Evolutionary conservation across 1,140 invertebrate genomes (phyloP), one percentile per base, ranked within the genome.

Genomic region (Meloidogyne exigua): DNA sequence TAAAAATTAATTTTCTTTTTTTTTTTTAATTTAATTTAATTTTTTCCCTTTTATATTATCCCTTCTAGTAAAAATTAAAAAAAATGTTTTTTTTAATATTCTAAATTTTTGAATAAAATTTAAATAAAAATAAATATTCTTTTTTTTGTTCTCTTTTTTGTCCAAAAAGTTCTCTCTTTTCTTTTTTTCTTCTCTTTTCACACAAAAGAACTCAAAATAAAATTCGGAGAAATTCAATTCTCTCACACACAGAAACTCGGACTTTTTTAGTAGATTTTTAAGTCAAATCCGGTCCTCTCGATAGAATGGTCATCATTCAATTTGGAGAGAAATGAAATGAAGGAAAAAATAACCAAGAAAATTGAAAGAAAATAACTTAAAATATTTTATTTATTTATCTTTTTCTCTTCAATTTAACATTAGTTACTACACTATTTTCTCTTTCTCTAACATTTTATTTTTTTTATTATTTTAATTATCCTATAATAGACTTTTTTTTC

Each of bases 331-430:
- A 57, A 57, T 2, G 18, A 49, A 18, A 49, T 49, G 9, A 49
- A 49, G 2, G 5, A 49, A 49, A 3, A 32, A 3, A 9, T 39
- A 39, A 9, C 9, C 9, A 9, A 39, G 9, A n/a, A 57, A 57
- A 57, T 32, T 32, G 49, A 57, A 21, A 9, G 7, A 57, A 57
- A 57, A 57, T n/a, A 57, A 57, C 49, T 57, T 9, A n/a, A n/a
- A 57, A 18, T 1, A 57, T n/a, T 39, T 39, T 57, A 57, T 57
- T 57, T 57, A 57, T 57, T 57, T 57, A n/a, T 57, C 49, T 57
- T 57, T 57, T 57, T 57, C 49, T 57, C 49, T 57, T n/a, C n/a
- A 57, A 57, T n/a, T n/a, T 57, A 57, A 57, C 49, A 57, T n/a
- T 57, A 57, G 7, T n/a, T 9, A n/a, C 49, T n/a, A n/a, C 49